Evolutionary conservation across 2,888 invertebrate species (phyloP), one percentile per base, ranked within the genome.

Genomic region (Caenorhabditis sp.): DNA sequence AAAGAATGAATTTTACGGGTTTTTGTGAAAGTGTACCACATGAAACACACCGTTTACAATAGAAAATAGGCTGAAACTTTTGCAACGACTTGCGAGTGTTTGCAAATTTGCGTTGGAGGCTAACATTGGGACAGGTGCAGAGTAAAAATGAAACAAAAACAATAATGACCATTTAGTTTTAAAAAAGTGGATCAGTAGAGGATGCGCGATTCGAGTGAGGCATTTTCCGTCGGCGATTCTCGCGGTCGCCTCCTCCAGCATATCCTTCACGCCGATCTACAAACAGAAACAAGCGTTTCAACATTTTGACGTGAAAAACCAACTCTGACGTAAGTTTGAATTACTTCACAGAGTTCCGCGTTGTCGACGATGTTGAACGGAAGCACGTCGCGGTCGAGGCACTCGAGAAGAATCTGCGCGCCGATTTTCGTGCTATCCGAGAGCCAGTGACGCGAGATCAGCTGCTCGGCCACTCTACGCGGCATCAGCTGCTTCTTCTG

Each of bases 181-280:
- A n/a, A n/a, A n/a, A n/a, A n/a, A n/a, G n/a, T n/a, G n/a, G n/a
- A n/a, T n/a, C n/a, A n/a, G n/a, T n/a, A n/a, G n/a, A n/a, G n/a
- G n/a, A n/a, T n/a, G n/a, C n/a, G n/a, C n/a, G n/a, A n/a, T n/a
- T 9, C 11, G 35, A 35, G 9, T 35, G 35, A 35, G 35, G 9
- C 13, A 35, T 35, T 62, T 62, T 35, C 7, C 50, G 13, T 9
- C 50, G n/a, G 39, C 27, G 26, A 62, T 35, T 39, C 11, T n/a
- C 48, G 43, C 20, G 26, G 13, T 26, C 39, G 48, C 41, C 17
- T 71, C 62, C 24, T 62, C 46, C 2, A 71, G 39, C 37, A 59
- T 46, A 20, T 71, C 71, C 17, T 71, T 71, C 48, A 71, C 45
- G 1, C 62, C 48, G 39, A 55, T 71, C 71, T 62, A 32, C 4